These are phyloP conservation scores for Plodia interpunctella DNA, from an alignment of 1,140 invertebrate species.

Conservation along the genomic window DNA sequence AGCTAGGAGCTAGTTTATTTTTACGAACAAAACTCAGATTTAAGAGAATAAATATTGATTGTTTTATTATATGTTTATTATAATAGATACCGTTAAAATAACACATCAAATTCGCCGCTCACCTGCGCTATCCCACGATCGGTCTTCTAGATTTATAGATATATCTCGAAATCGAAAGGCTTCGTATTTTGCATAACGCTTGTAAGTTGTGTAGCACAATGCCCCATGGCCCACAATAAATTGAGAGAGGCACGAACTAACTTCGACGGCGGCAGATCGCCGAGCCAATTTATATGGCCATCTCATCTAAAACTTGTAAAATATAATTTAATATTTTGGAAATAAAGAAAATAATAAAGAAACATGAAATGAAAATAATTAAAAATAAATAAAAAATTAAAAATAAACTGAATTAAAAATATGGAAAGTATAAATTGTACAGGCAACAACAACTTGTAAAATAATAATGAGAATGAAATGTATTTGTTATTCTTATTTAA, in stretches of 20 bases:
- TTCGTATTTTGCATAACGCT: slow-evolving; percentile 70
- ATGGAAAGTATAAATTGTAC: too few species aligned
- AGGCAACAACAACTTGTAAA: too few species aligned
- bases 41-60: slow-evolving; percentile 15
- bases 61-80: slow-evolving; percentile 29
- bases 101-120: slow-evolving; percentile 64
- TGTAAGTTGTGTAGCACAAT: slow-evolving; percentile 59
- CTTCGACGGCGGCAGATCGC: slow-evolving; percentile 2
- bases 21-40: neutral
- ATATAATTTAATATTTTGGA: too few species aligned
- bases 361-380: neutral
- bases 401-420: too few species aligned
- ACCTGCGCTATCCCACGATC: slow-evolving; percentile 67
- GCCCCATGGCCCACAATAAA: slow-evolving; percentile 38
- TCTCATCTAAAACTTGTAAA: neutral
- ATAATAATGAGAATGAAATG: too few species aligned
- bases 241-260: slow-evolving; percentile 20
- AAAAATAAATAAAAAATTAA: too few species aligned
- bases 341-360: neutral
- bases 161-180: slow-evolving; percentile 65
- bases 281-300: neutral
- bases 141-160: slow-evolving; percentile 65
- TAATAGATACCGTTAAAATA: slow-evolving; percentile 49
- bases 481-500: too few species aligned
- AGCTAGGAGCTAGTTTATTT: neutral